Evolutionary conservation across 2,888 invertebrate genomes (phyloP).

Genomic region (Keiferia lycopersicella): DNA sequence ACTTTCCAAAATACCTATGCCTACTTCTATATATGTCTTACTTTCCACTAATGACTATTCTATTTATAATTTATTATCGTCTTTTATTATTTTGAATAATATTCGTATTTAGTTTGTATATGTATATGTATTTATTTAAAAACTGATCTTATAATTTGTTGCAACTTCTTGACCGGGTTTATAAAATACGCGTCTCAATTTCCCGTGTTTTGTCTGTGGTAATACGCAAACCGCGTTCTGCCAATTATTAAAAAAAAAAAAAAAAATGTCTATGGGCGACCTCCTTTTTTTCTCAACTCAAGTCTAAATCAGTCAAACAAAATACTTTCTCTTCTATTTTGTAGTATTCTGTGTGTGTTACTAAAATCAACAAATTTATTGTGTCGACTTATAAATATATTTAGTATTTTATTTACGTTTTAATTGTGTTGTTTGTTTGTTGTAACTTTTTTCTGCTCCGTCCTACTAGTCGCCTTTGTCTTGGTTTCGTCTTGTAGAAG

Average conservation of each 20-base stretch:
- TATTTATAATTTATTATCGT: no score
- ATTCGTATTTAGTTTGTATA: no score
- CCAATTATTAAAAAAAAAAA: constrained; percentile 27
- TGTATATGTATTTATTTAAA: no score
- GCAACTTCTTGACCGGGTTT: no score
- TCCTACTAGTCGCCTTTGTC: constrained; percentile 36
- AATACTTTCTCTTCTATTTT: constrained; percentile 69
- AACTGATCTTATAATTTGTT: no score
- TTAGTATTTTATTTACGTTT: constrained; percentile 49
- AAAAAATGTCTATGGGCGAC: constrained; percentile 63
- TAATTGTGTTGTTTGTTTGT: constrained; percentile 39
- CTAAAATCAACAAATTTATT: constrained; percentile 69
- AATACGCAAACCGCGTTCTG: no score
- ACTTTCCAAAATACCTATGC: no score
- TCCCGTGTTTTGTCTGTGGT: no score
- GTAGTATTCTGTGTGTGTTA: constrained; percentile 58
- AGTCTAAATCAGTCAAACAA: constrained; percentile 79
- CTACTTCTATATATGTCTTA: no score
- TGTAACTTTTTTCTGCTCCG: constrained; percentile 38
- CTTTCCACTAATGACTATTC: no score
- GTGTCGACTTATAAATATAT: constrained; percentile 64
- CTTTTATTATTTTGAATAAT: no score
- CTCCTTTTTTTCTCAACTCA: constrained; percentile 66
- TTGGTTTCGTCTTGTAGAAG: constrained; percentile 25
- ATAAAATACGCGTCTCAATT: no score